A percentile compares a stretch with the other conserved stretches of the same genome.
Evolutionary conservation across 2,888 invertebrate genomes (phyloP).

Genomic region (Pegoplata infirma): DNA sequence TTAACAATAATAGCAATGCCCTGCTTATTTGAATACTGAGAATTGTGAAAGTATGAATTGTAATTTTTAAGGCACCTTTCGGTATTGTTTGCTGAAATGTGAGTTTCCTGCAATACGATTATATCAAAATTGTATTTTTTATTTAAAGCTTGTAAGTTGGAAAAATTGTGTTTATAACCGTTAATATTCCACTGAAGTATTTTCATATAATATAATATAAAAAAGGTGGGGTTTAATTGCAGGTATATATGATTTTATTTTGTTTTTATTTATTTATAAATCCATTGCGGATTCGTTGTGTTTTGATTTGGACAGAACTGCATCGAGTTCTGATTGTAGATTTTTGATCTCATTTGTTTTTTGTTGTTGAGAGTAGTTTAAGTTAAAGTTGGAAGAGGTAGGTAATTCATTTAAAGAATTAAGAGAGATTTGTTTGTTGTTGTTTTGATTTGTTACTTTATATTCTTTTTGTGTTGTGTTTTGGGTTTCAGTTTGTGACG

Average conservation of each 20-base stretch:
- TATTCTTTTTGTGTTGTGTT: too few relatives aligned
- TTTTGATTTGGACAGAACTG: too few relatives aligned
- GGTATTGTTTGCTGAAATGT: neutral
- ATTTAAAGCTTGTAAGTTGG: constrained; percentile 2
- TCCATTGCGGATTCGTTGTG: neutral
- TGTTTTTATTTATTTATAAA: too few relatives aligned
- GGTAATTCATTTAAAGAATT: too few relatives aligned
- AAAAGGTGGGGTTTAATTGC: too few relatives aligned
- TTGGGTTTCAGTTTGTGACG: neutral
- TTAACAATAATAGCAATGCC: neutral
- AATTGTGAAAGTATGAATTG: neutral
- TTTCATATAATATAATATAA: neutral
- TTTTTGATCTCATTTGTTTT: too few relatives aligned
- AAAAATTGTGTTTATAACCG: neutral
- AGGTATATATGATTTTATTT: too few relatives aligned
- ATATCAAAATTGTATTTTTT: neutral
- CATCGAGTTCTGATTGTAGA: too few relatives aligned
- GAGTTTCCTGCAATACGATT: constrained; percentile 4
- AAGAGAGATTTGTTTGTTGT: neutral
- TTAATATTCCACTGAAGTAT: constrained; percentile 7
- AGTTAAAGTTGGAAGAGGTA: too few relatives aligned
- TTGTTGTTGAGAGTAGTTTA: too few relatives aligned
- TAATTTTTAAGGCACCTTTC: neutral
- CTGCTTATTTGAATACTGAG: neutral
- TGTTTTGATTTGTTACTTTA: neutral